Base-by-base conservation (phyloP, 2,888 invertebrate species). In the Lordiphosa fenestrarum region DNA sequence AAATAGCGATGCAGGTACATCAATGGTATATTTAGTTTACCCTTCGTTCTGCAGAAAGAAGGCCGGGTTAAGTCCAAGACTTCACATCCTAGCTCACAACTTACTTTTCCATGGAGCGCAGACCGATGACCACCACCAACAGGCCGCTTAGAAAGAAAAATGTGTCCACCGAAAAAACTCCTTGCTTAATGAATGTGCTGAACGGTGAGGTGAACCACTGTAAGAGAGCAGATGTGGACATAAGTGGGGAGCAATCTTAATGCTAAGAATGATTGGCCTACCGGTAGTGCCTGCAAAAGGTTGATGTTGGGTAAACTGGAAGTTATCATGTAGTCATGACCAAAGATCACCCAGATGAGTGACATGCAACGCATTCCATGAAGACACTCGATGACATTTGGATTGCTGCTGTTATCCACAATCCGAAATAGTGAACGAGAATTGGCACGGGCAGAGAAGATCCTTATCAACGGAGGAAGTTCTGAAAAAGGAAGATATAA, bases 121-220 rank as follows among this genome's bases (percentile, higher is more conserved):
- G 59, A 0, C 70, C 48, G 6, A 71, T 55, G 54, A 74, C 63
- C 5, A 90, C 90, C 1, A 90, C 88, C 1, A 93, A 86, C 23
- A 92, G 82, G 3, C 93, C 93, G 68, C 92, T 91, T 19, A 93
- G 69, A 30, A 91, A 68, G 64, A 93, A 92, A 75, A 93, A 93
- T 0, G 92, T 91, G 58, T 93, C 93, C 1, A 92, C 92, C 0
- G 91, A 89, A 9, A 91, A 85, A 0, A 90, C 35, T 75, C 88
- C 91, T 84, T 75, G 72, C 23, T 90, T 46, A 1, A 85, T 15
- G 0, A 84, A 6, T 75, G 82, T 82, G 9, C 78, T 67, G 42
- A 56, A 82, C 3, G 68, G 64, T 4, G 69, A 69, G 25, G 51
- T 55, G 0, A 60, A 46, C 85, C 85, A 81, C 69, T 69, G 35